Base-by-base conservation (phyloP, 2,888 invertebrate genomes). In the Macropis europaea region DNA sequence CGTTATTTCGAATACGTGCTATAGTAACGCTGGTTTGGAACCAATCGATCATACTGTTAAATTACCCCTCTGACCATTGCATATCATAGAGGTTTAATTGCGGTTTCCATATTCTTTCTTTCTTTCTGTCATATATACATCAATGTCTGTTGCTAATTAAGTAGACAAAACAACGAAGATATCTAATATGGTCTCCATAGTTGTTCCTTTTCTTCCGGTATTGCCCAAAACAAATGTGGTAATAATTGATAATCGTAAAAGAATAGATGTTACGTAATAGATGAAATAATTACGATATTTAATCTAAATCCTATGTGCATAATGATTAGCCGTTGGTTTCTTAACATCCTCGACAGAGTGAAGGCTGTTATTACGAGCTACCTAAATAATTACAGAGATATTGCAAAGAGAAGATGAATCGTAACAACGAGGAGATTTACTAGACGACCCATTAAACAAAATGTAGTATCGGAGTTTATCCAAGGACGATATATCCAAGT, bases 101-200 rank as follows among this genome's bases (percentile, higher is more conserved):
- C 63, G 48, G 32, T 40, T 59, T 59, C 13, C 45, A 34, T 38
- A 38, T 48, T 52, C 24, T 57, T 48, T 13, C 38, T 40, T 9
- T 56, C 48, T 43, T 24, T 32, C 28, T 50, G 9, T 32, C 53
- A n/a, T 73, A 73, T 72, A 34, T 60, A 73, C 73, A 73, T 50
- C 38, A 32, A 30, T 73, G 53, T 43, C 34, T 30, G 64, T 59
- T 34, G 17, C 42, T 72, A 54, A 19, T 64, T 53, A 54, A 59
- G 19, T 42, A 52, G 59, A 60, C 32, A 40, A 64, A 56, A 72
- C 52, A 54, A 70, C 32, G 26, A 53, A 59, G 28, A 61, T 59
- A 59, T 11, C 19, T 45, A 38, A 40, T 52, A 59, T 19, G 28
- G 50, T 24, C 26, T 48, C 28, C 38, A 38, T 32, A 52, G 45